These are phyloP conservation scores for Ascaphus truei DNA, from an alignment of 2,113 vertebrate genomes.

Conservation along the genomic window DNA sequence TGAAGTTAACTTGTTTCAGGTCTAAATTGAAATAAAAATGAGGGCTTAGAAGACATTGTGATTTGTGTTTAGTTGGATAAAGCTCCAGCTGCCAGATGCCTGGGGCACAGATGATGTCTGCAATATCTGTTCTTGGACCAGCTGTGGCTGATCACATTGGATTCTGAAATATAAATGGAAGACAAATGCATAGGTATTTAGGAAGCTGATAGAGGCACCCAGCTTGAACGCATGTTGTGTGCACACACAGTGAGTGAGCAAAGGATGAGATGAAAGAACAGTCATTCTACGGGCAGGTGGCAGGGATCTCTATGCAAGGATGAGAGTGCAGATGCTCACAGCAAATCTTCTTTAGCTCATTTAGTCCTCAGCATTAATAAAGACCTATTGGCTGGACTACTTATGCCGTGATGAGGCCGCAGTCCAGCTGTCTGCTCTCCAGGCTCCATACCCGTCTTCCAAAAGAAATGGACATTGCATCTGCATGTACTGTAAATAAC, in stretches of 20 bases:
- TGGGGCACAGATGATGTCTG: constrained; percentile 32
- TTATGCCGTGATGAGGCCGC: constrained; percentile 20
- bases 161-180: constrained; percentile 32
- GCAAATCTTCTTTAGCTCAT: constrained; percentile 21
- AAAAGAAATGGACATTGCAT: constrained; percentile 30
- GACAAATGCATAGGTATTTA: constrained; percentile 32
- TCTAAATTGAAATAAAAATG: constrained; percentile 28
- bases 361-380: constrained; percentile 35
- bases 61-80: constrained; percentile 34
- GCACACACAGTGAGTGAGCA: constrained; percentile 18
- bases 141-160: constrained; percentile 23
- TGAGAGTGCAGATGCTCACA: not conserved
- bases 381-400: constrained; percentile 27
- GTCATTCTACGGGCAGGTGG: constrained; percentile 20
- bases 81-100: constrained; percentile 34
- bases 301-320: constrained; percentile 23
- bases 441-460: constrained; percentile 11
- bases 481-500: constrained; percentile 29
- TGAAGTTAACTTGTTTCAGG: constrained; percentile 2
- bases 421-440: constrained; percentile 22
- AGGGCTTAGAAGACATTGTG: constrained; percentile 29
- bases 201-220: constrained; percentile 14
- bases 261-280: not conserved
- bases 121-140: constrained; percentile 32
- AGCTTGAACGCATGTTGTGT: constrained; percentile 27